These are phyloP conservation scores for Incurvaria masculella DNA, from an alignment of 2,888 invertebrate genomes.

Conservation along the genomic window DNA sequence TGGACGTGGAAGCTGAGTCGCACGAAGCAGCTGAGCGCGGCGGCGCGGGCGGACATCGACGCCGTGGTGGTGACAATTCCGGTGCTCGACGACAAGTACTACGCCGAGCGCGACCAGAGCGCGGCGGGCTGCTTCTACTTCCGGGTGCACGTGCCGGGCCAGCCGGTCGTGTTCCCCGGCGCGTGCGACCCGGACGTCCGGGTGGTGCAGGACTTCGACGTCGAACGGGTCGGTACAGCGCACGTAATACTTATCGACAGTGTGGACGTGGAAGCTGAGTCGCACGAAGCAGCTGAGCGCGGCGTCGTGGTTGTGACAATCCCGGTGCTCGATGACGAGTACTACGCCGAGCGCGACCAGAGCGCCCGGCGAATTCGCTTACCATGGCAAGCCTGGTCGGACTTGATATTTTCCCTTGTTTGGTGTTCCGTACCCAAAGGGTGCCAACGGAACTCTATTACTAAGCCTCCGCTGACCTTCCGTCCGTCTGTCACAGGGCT, in stretches of 20 bases:
- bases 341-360: neutral
- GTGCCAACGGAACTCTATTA: too few species aligned
- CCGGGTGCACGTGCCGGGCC: conserved; percentile 14
- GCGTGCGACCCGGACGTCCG: conserved; percentile 22
- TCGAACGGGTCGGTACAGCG: conserved; percentile 21
- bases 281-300: conserved; percentile 22
- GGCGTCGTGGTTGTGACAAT: conserved; percentile 20
- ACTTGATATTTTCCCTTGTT: too few species aligned
- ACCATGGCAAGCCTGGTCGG: too few species aligned
- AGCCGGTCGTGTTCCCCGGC: conserved; percentile 23
- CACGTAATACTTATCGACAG: too few species aligned
- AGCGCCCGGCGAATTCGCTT: too few species aligned
- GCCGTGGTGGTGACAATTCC: conserved; percentile 18
- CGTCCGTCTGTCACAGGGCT: too few species aligned
- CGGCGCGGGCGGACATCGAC: conserved; percentile 20
- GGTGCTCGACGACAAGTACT: conserved; percentile 26
- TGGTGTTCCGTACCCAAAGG: too few species aligned
- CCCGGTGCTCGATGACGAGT: conserved; percentile 6
- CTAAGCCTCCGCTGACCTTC: too few species aligned
- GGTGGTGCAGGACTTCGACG: conserved; percentile 22
- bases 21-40: conserved; percentile 18
- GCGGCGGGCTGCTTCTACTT: conserved; percentile 15
- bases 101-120: neutral
- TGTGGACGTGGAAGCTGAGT: conserved; percentile 37
- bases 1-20: conserved; percentile 32